A percentile compares a stretch with the other conserved stretches of the same genome.
phyloP scores from a whole-genome alignment of 1,140 invertebrate species.

The Aethina tumida region DNA sequence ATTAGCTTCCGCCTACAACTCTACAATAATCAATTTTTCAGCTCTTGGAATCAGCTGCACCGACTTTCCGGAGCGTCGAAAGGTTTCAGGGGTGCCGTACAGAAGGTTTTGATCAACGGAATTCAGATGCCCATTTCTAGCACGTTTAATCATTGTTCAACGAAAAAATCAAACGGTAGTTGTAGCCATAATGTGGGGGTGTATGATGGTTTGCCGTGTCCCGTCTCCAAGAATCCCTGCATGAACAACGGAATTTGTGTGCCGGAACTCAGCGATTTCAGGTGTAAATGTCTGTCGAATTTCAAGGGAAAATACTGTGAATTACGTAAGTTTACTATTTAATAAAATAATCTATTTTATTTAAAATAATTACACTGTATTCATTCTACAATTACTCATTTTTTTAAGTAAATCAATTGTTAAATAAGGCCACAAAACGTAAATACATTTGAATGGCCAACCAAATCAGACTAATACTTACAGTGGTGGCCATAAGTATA shows the following conservation, averaged over 20 bases:
- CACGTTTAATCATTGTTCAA: slow-evolving; percentile 26
- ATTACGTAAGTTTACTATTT: slow-evolving; percentile 46
- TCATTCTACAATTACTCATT: too few relatives aligned
- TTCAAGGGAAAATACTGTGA: slow-evolving; percentile 64
- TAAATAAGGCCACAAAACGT: too few relatives aligned
- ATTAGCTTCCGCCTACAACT: slow-evolving; percentile 3
- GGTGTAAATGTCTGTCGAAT: slow-evolving; percentile 57
- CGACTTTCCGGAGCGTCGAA: slow-evolving; percentile 59
- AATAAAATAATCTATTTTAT: slow-evolving; percentile 4
- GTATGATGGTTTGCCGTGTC: slow-evolving; percentile 63
- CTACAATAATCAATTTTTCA: slow-evolving; percentile 30
- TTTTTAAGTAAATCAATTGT: too few relatives aligned
- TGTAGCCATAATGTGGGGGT: slow-evolving; percentile 34
- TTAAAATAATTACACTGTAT: slow-evolving; percentile 1
- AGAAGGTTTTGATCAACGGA: slow-evolving; percentile 75
- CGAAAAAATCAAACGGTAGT: slow-evolving; percentile 22
- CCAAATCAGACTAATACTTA: too few relatives aligned
- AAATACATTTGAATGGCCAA: too few relatives aligned
- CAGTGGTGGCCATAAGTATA: too few relatives aligned
- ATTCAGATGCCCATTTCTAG: slow-evolving; percentile 47
- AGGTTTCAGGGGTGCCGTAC: slow-evolving; percentile 74
- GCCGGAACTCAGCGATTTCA: slow-evolving; percentile 58
- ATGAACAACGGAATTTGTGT: slow-evolving; percentile 66
- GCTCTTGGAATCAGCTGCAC: slow-evolving; percentile 59
- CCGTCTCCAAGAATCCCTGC: slow-evolving; percentile 52